Evolutionary conservation across 2,797 vertebrate genomes (phyloP), one percentile per base, ranked within the genome.

Genomic region (Aeoliscus strigatus): DNA sequence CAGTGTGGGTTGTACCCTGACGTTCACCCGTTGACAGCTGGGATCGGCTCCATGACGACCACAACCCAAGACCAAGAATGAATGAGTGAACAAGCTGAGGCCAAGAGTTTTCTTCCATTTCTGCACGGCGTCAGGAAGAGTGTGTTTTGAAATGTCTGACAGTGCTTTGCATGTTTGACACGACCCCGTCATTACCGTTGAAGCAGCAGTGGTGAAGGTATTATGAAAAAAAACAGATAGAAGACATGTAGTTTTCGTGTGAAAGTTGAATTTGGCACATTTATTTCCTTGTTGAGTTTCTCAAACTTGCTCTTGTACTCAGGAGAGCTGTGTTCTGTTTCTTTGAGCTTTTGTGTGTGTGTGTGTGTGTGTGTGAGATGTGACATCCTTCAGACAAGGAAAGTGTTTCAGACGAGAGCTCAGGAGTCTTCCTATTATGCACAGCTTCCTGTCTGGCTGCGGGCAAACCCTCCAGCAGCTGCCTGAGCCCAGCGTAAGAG

Each of bases 401-500:
- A 59, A 39, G 35, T 10, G 34, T 60, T 73, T 67, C 55, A 61
- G 56, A 66, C 53, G 59, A 44, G 41, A 43, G 68, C 57, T 55
- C 51, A 31, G 41, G 8, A n/a, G 14, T 50, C 50, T 43, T 50
- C 43, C 58, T 51, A 64, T 68, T 59, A 72, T 40, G 57, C 69
- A 73, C 70, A 51, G 51, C 55, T 74, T 76, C 64, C 73, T 68
- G 71, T 67, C 48, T 68, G 61, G 55, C 65, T 70, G 13, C 54
- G 51, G 76, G 70, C 66, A 27, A 66, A 36, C 60, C 73, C 62
- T 40, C 55, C 4, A 68, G 60, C 70, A 48, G 50, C 50, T 69
- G 56, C 61, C 72, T 63, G 60, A 62, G 39, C 58, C 66, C 30
- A 67, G 43, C 52, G 13, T 47, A 9, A 8, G 36, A 26, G 54